Evolutionary conservation across 2,888 invertebrate genomes (phyloP).

Genomic region (Hetaerina titia): DNA sequence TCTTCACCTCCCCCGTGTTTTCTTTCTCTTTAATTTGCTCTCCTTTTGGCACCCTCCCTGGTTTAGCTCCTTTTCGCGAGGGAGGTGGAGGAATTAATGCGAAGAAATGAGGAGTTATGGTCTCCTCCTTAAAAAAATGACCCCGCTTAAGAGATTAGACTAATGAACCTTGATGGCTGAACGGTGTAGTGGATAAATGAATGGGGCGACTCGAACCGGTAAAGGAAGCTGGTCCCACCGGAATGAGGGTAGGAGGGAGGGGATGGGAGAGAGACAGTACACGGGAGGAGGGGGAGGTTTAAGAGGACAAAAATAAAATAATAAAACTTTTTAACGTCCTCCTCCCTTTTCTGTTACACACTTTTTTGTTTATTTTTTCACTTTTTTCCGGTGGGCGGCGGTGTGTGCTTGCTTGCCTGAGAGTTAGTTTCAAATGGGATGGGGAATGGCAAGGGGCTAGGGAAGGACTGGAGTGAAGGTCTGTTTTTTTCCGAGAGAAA

Average conservation of each 20-base stretch:
- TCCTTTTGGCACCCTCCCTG: not conserved
- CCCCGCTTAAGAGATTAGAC: slow-evolving; percentile 62
- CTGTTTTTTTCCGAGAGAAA: not conserved
- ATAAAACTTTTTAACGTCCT: not conserved
- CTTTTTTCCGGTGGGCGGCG: not conserved
- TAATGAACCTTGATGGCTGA: slow-evolving; percentile 66
- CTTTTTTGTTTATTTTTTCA: not conserved
- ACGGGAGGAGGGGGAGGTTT: not conserved
- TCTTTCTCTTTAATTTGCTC: slow-evolving; percentile 7
- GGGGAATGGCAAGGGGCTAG: no score
- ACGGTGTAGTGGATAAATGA: slow-evolving; percentile 65
- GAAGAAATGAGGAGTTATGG: slow-evolving; percentile 61
- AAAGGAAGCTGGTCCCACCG: slow-evolving; percentile 49
- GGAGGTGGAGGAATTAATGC: slow-evolving; percentile 37
- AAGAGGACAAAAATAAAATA: not conserved
- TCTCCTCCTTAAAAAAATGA: slow-evolving; percentile 48
- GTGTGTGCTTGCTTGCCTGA: not conserved
- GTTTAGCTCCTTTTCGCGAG: slow-evolving; percentile 12
- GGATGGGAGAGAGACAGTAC: not conserved
- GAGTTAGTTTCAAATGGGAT: not conserved
- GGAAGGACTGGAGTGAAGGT: not conserved
- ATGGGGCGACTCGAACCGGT: slow-evolving; percentile 48
- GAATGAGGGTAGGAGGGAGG: not conserved
- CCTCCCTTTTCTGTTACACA: not conserved
- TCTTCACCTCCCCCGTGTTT: not conserved